phyloP scores from a whole-genome alignment of 2,888 invertebrate genomes.

The Ornithoptera alexandrae region DNA sequence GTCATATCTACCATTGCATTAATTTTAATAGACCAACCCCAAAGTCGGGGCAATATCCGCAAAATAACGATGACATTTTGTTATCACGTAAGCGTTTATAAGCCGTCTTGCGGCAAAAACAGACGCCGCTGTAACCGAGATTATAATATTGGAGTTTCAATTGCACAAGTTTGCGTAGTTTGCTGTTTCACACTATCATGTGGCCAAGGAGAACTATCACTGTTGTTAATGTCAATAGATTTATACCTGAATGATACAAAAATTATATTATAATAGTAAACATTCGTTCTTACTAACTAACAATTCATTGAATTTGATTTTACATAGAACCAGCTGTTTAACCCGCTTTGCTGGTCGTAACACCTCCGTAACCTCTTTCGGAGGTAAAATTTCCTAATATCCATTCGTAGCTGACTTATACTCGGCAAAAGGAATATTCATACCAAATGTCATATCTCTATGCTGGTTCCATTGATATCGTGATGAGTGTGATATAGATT shows the following conservation, averaged over 20 bases:
- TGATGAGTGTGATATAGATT: no score
- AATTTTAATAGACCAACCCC: no score
- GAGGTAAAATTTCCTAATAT: no score
- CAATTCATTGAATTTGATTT: no score
- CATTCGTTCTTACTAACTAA: background rate
- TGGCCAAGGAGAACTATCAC: constrained; percentile 30
- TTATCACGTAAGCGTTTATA: constrained; percentile 43
- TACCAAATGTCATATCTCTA: no score
- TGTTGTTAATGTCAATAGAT: constrained; percentile 5
- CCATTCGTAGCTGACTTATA: no score
- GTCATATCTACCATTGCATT: no score
- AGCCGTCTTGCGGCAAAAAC: constrained; percentile 62
- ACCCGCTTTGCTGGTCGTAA: no score
- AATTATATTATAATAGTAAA: background rate
- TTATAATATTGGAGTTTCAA: constrained; percentile 76
- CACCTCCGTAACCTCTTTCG: no score
- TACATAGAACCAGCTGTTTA: no score
- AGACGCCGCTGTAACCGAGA: constrained; percentile 64
- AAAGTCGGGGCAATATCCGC: background rate
- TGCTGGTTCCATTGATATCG: no score
- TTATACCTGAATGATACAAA: background rate
- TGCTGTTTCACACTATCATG: constrained; percentile 68
- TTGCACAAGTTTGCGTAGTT: constrained; percentile 75
- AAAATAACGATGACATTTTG: constrained; percentile 16
- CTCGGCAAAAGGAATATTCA: no score